Conservation (phyloP, 2,113 vertebrate genomes). For the Paralichthys olivaceus region DNA sequence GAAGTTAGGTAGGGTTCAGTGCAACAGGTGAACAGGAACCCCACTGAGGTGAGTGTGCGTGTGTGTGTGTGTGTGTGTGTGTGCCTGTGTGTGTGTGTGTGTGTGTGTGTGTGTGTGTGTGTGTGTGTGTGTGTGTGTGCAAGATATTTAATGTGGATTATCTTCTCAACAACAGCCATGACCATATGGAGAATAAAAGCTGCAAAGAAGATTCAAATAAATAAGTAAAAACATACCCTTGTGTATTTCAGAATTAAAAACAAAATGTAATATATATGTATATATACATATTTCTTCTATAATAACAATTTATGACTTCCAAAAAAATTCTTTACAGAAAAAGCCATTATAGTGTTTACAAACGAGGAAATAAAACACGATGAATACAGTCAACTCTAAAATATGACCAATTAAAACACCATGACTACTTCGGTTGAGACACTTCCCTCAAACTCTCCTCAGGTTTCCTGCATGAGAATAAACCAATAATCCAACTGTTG, state of each 20-base stretch:
- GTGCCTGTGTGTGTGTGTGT: not conserved
- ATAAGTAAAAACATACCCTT: not conserved
- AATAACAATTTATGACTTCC: no score
- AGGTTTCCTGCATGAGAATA: not conserved
- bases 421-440: not conserved
- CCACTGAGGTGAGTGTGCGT: slow-evolving; percentile 9
- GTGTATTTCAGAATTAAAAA: not conserved
- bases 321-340: not conserved
- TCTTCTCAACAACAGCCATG: slow-evolving; percentile 15
- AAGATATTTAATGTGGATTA: slow-evolving; percentile 32
- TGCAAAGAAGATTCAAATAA: not conserved
- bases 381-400: not conserved
- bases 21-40: slow-evolving; percentile 75
- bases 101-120: not conserved
- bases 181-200: not conserved
- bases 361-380: not conserved
- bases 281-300: no score
- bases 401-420: not conserved
- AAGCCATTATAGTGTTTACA: not conserved
- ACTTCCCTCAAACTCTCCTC: not conserved
- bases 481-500: not conserved
- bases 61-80: not conserved
- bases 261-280: no score
- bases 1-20: slow-evolving; percentile 79
- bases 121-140: not conserved